These are phyloP conservation scores for Haemorhous mexicanus DNA, from an alignment of 2,113 vertebrate genomes.

Conservation along the genomic window DNA sequence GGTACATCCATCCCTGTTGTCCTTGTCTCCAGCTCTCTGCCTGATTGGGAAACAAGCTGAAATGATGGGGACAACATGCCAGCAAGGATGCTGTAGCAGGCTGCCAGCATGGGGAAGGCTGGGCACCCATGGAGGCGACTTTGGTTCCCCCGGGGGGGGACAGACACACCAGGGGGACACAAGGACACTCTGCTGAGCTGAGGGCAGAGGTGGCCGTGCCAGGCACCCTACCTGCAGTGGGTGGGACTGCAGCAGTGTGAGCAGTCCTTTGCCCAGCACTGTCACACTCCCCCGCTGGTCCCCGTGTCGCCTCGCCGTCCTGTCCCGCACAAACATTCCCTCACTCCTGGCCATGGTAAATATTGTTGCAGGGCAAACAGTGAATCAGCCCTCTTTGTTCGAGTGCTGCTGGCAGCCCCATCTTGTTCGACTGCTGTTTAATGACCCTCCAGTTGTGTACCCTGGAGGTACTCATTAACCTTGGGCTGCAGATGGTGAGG, in stretches of 20 bases:
- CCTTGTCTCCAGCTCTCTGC: background rate
- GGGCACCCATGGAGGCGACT: background rate
- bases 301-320: background rate
- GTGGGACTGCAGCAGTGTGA: background rate
- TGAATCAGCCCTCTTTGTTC: conserved; percentile 68
- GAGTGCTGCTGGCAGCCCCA: conserved; percentile 26
- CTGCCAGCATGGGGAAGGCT: background rate
- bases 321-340: conserved; percentile 58
- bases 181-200: background rate
- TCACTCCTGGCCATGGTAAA: conserved; percentile 40
- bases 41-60: background rate
- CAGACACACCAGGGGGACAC: background rate
- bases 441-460: conserved; percentile 70
- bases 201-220: background rate
- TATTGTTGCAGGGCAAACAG: conserved; percentile 69
- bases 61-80: background rate
- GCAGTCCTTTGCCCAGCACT: fast-evolving
- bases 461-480: conserved; percentile 70
- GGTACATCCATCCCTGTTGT: background rate
- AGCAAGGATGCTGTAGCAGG: background rate
- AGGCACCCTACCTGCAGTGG: background rate
- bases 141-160: background rate
- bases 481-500: conserved; percentile 60
- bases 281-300: background rate
- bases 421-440: conserved; percentile 70